Percentiles rank a stretch among this genome's conserved stretches.
Conservation (phyloP, 2,797 vertebrate genomes). For the Petrocephalus sullivani region DNA sequence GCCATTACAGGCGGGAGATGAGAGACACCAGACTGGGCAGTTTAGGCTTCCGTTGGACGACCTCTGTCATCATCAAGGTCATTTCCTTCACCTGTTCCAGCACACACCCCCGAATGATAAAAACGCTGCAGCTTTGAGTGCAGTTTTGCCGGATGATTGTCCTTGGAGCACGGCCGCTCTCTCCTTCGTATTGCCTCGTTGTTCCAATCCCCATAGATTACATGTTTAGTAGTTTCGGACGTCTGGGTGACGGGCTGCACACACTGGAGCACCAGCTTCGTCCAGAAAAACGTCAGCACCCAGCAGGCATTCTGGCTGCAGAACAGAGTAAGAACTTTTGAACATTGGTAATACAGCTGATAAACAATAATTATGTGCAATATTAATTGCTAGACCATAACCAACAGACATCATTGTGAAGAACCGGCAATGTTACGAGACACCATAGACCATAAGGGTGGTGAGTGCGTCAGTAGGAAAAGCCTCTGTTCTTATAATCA, state of each 20-base stretch:
- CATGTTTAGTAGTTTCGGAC: not conserved
- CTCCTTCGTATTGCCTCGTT: not conserved
- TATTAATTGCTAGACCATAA: not conserved
- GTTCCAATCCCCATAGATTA: not conserved
- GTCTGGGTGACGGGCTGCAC: not conserved
- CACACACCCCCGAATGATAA: not conserved
- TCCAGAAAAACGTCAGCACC: not conserved
- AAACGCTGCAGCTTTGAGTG: not conserved
- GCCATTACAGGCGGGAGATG: conserved; percentile 65
- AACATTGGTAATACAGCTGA: not conserved
- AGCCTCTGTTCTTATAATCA: not conserved
- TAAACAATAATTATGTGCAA: not conserved
- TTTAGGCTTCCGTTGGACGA: conserved; percentile 12
- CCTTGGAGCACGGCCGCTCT: not conserved
- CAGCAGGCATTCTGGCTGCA: not conserved
- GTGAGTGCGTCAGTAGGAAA: not conserved
- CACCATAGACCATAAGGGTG: not conserved
- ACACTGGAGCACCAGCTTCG: not conserved
- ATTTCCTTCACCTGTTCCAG: conserved; percentile 37
- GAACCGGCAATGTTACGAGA: not conserved
- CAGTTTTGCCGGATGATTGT: not conserved
- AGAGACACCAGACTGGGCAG: conserved; percentile 58
- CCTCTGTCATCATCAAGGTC: conserved; percentile 58
- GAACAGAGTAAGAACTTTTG: not conserved
- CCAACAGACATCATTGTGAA: not conserved